Evolutionary conservation across 2,797 vertebrate species (phyloP).

Genomic region (Apogon talboti): DNA sequence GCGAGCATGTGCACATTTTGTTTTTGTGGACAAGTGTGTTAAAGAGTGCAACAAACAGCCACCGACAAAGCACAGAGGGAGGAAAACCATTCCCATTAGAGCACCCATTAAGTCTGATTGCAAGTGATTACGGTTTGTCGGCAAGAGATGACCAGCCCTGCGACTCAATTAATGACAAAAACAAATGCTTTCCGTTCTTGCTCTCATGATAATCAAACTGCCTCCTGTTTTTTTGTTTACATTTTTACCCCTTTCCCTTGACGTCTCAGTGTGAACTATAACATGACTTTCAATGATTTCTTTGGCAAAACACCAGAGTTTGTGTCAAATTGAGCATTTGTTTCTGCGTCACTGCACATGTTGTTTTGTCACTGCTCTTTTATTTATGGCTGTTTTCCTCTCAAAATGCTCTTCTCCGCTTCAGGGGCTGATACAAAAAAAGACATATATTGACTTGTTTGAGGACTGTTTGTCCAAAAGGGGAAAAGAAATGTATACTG

Average conservation of each 20-base stretch:
- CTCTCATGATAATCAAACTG: conserved; percentile 24
- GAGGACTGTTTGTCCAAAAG: conserved; percentile 1
- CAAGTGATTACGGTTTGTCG: conserved; percentile 55
- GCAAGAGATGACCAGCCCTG: conserved; percentile 49
- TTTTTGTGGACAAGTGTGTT: conserved; percentile 27
- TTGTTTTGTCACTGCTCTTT: conserved; percentile 25
- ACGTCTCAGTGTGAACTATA: conserved; percentile 15
- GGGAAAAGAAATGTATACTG: conserved; percentile 6
- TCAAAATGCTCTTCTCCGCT: neutral
- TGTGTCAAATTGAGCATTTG: neutral
- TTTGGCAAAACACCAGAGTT: conserved; percentile 13
- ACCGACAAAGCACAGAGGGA: conserved; percentile 27
- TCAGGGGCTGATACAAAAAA: neutral
- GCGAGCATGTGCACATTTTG: neutral
- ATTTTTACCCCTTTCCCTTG: neutral
- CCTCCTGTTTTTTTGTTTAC: conserved; percentile 6
- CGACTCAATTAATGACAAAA: conserved; percentile 49
- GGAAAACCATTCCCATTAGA: conserved; percentile 51
- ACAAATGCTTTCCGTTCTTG: conserved; percentile 53
- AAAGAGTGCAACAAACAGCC: conserved; percentile 16
- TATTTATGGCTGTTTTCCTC: conserved; percentile 27
- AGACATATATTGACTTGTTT: conserved; percentile 17
- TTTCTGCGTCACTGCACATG: conserved; percentile 11
- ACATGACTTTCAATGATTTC: conserved; percentile 10
- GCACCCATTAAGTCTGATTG: conserved; percentile 63